phyloP scores from a whole-genome alignment of 2,113 vertebrate species.

The Ciconia maguari region DNA sequence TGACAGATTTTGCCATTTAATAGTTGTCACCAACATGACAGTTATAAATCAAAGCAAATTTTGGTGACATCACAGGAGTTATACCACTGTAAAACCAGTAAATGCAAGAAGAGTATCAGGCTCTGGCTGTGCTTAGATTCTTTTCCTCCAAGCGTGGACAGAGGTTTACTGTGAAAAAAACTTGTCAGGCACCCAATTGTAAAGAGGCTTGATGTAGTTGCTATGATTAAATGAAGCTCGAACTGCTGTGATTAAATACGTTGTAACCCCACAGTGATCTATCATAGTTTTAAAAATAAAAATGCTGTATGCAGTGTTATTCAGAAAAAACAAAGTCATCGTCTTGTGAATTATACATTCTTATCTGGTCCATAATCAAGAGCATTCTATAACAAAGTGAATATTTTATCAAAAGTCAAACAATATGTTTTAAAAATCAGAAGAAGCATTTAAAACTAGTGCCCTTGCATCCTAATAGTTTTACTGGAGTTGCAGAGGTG shows the following conservation, averaged over 20 bases:
- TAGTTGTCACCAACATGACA: neutral
- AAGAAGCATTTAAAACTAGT: slow-evolving; percentile 34
- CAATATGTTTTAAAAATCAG: slow-evolving; percentile 54
- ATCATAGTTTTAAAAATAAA: slow-evolving; percentile 51
- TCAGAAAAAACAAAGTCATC: neutral
- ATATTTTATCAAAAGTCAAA: slow-evolving; percentile 66
- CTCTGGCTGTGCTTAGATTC: neutral
- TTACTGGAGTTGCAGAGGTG: neutral
- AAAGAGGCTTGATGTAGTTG: neutral
- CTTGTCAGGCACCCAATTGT: neutral
- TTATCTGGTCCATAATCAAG: slow-evolving; percentile 46
- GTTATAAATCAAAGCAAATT: neutral
- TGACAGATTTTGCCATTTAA: neutral
- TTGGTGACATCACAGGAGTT: neutral
- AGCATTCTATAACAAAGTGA: slow-evolving; percentile 48
- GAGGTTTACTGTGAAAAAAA: neutral
- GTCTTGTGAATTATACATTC: slow-evolving; percentile 39
- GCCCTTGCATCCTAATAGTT: slow-evolving; percentile 2
- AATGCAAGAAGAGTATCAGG: neutral
- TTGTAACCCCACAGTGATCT: slow-evolving; percentile 36
- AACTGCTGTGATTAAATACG: slow-evolving; percentile 44
- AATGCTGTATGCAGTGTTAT: slow-evolving; percentile 5
- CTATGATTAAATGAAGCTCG: slow-evolving; percentile 20
- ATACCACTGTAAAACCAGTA: neutral
- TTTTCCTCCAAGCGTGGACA: neutral